Conservation (phyloP, 2,888 invertebrate genomes). For the Andrena bucephala region DNA sequence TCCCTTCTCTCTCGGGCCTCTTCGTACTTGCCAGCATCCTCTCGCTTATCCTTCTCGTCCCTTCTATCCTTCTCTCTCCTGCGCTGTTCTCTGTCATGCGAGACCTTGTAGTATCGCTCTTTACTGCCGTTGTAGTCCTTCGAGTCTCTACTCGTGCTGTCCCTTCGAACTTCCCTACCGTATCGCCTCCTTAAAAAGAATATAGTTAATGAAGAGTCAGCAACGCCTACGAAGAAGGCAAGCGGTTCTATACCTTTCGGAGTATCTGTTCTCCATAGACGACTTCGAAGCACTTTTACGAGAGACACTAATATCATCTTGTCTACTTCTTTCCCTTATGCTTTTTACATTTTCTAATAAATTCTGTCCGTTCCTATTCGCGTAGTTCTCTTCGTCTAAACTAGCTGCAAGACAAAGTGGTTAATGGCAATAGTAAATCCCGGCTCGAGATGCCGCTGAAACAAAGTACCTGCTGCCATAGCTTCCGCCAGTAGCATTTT, state of each 20-base stretch:
- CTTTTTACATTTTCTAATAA: constrained; percentile 51
- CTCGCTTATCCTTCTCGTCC: constrained; percentile 60
- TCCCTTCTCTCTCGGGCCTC: constrained; percentile 63
- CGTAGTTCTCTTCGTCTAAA: constrained; percentile 64
- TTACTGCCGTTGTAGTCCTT: constrained; percentile 55
- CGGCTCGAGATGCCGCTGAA: neutral
- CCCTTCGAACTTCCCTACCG: constrained; percentile 69
- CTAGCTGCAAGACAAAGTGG: constrained; percentile 58
- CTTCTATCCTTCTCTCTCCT: constrained; percentile 63
- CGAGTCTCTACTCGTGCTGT: constrained; percentile 52
- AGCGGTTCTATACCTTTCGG: constrained; percentile 57
- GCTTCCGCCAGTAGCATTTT: constrained; percentile 75
- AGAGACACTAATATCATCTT: constrained; percentile 36
- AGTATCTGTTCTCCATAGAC: constrained; percentile 57
- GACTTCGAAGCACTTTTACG: constrained; percentile 50
- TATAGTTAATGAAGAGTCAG: neutral
- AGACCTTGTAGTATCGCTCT: constrained; percentile 47
- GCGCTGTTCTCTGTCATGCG: constrained; percentile 55
- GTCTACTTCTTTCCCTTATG: constrained; percentile 52
- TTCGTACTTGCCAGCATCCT: constrained; percentile 51
- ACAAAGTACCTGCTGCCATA: constrained; percentile 70
- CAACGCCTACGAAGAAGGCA: neutral
- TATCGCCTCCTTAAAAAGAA: constrained; percentile 69
- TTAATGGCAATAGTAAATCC: constrained; percentile 15
- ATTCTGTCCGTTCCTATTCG: constrained; percentile 52